Percentiles rank a stretch among this genome's conserved stretches.
Evolutionary conservation across 2,113 vertebrate genomes (phyloP).

Genomic region (Proteles cristata): DNA sequence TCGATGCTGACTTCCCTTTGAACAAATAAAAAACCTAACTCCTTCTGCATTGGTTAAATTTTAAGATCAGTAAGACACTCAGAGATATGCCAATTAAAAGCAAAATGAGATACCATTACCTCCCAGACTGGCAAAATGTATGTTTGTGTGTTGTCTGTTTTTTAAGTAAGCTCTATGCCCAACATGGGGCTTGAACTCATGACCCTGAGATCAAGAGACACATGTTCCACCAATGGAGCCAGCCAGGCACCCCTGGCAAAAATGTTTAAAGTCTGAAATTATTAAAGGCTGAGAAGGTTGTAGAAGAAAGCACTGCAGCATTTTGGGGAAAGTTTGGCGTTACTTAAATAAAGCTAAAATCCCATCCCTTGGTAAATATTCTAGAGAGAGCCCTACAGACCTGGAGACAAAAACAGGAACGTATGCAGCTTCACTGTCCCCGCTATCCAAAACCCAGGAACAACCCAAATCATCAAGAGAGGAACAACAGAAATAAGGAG

Average conservation of each 20-base stretch:
- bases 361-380: neutral
- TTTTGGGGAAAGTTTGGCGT: neutral
- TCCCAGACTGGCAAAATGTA: neutral
- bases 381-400: neutral
- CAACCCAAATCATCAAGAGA: neutral
- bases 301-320: neutral
- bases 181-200: neutral
- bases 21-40: neutral
- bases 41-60: neutral
- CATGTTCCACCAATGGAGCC: neutral
- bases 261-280: neutral
- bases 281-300: neutral
- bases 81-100: neutral
- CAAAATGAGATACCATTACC: neutral
- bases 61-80: neutral
- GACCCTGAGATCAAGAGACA: neutral
- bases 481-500: neutral
- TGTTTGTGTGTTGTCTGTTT: neutral
- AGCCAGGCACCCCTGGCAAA: neutral
- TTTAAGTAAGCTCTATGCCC: neutral
- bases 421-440: neutral
- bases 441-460: neutral
- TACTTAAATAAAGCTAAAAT: conserved; percentile 3
- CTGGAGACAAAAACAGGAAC: neutral
- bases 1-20: neutral